These are phyloP conservation scores for Styela clava DNA, from an alignment of 23 tunicate species.

Conservation along the genomic window DNA sequence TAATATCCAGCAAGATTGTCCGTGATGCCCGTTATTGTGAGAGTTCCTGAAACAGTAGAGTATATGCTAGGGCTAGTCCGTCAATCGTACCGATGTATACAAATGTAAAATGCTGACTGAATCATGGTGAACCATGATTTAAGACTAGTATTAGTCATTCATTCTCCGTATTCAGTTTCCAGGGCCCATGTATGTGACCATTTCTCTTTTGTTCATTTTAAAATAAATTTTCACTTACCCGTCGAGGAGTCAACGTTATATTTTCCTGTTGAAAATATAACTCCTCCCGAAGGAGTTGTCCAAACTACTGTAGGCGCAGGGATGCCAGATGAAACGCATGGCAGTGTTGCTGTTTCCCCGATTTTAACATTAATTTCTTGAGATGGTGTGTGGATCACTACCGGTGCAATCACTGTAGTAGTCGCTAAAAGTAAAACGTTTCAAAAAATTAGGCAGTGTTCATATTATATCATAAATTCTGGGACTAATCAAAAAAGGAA, in stretches of 20 bases:
- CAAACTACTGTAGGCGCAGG: conserved; percentile 48
- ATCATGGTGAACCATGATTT: no score
- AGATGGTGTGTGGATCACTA: conserved; percentile 38
- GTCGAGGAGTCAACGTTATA: conserved; percentile 37
- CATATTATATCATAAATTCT: no score
- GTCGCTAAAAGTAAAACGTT: no score
- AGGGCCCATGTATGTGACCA: no score
- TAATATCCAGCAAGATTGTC: conserved; percentile 65
- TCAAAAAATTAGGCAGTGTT: no score
- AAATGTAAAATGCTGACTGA: no score
- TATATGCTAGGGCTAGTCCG: no score
- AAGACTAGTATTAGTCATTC: no score
- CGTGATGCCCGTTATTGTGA: conserved; percentile 56
- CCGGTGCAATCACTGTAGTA: conserved; percentile 20
- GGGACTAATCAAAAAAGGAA: no score
- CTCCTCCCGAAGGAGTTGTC: conserved; percentile 52
- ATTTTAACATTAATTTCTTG: conserved; percentile 49
- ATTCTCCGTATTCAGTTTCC: no score
- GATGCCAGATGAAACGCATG: conserved; percentile 55
- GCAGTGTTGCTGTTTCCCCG: conserved; percentile 24
- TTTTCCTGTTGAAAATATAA: conserved; percentile 41
- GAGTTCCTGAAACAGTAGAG: conserved; percentile 34
- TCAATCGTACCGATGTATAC: no score
- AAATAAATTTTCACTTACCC: conserved; percentile 47
- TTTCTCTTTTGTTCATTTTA: no score